phyloP scores from a whole-genome alignment of 2,888 invertebrate genomes.

The Axea sp. region DNA sequence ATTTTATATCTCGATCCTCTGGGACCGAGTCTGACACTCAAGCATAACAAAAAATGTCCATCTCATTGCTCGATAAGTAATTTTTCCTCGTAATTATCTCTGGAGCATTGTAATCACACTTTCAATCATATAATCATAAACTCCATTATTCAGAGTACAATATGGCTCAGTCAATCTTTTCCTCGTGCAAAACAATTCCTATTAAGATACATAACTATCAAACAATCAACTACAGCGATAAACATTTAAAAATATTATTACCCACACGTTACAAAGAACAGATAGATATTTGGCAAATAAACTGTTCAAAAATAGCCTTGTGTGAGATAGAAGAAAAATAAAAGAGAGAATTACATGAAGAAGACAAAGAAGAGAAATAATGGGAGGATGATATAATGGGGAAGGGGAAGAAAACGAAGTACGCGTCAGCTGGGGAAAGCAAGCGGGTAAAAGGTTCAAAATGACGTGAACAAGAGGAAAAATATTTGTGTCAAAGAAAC shows the following conservation, averaged over 20 bases:
- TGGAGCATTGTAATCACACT: slow-evolving; percentile 10
- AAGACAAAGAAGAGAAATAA: not conserved
- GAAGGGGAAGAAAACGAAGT: slow-evolving; percentile 22
- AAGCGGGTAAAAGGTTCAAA: slow-evolving; percentile 54
- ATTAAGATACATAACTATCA: no score
- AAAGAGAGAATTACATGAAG: slow-evolving; percentile 41
- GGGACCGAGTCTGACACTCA: not conserved
- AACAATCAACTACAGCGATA: slow-evolving; percentile 65
- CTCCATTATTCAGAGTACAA: slow-evolving; percentile 13
- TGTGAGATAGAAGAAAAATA: slow-evolving; percentile 60
- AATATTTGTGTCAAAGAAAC: slow-evolving; percentile 53
- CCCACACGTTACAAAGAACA: slow-evolving; percentile 30
- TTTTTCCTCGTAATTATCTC: slow-evolving; percentile 16
- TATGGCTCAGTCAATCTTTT: no score
- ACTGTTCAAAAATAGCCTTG: slow-evolving; percentile 63
- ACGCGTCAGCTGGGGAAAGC: slow-evolving; percentile 59
- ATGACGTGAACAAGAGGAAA: slow-evolving; percentile 44
- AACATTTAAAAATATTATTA: slow-evolving; percentile 67
- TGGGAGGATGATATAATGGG: slow-evolving; percentile 3
- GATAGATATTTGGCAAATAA: slow-evolving; percentile 62
- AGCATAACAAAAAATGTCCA: not conserved
- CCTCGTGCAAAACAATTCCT: no score
- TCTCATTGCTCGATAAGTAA: slow-evolving; percentile 13
- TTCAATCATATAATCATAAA: slow-evolving; percentile 25
- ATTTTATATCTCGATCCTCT: slow-evolving; percentile 16